These are phyloP conservation scores for Loripinus fragilis DNA, from an alignment of 2,888 invertebrate genomes.

Conservation along the genomic window DNA sequence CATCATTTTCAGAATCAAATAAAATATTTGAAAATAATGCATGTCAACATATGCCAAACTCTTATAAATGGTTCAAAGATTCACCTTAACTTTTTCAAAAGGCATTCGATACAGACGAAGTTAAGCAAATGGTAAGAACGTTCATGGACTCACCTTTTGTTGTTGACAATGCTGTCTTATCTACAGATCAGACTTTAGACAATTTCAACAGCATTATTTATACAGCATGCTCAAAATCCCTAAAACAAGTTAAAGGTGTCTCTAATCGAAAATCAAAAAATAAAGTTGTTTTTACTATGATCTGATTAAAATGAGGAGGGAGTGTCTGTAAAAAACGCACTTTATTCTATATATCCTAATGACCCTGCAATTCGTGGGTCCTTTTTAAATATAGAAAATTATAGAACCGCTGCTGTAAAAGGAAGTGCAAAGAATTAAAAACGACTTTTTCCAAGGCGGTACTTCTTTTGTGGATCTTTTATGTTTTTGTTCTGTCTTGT, in stretches of 20 bases:
- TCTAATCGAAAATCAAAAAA: background rate
- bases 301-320: background rate
- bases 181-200: too few relatives aligned
- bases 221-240: background rate
- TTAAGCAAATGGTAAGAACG: background rate
- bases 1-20: too few relatives aligned
- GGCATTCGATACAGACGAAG: background rate
- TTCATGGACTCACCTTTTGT: background rate
- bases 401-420: background rate
- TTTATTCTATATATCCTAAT: background rate
- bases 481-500: too few relatives aligned
- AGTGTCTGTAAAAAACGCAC: background rate
- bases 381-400: constrained; percentile 1
- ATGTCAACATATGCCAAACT: too few relatives aligned
- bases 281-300: background rate
- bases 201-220: background rate
- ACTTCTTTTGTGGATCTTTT: too few relatives aligned
- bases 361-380: background rate
- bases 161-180: background rate
- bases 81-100: background rate
- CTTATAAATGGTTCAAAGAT: background rate
- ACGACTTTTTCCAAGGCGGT: too few relatives aligned
- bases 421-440: background rate
- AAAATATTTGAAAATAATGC: too few relatives aligned
- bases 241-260: background rate